These are phyloP conservation scores for Nansenia antarctica DNA, from an alignment of 2,113 vertebrate species.

Conservation along the genomic window DNA sequence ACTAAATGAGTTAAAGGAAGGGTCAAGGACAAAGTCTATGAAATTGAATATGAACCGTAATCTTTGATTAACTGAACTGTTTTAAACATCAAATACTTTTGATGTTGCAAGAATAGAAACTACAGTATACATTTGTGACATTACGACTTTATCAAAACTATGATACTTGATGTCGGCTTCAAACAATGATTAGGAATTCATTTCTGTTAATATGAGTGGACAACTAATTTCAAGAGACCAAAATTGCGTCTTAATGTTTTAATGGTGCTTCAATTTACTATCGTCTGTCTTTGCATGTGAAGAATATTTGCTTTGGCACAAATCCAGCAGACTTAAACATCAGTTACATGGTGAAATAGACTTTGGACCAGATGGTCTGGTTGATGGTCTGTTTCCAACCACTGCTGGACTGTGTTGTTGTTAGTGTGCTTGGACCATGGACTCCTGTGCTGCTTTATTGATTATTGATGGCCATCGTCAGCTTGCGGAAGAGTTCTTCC, in stretches of 20 bases:
- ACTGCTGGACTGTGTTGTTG: background rate
- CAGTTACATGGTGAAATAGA: too few species aligned
- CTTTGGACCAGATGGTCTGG: too few species aligned
- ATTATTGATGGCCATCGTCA: conserved; percentile 23
- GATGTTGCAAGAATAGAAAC: too few species aligned
- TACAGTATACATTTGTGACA: too few species aligned
- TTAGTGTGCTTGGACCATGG: too few species aligned
- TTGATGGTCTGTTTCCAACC: background rate
- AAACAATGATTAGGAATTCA: background rate
- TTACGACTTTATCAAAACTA: too few species aligned
- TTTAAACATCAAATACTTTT: too few species aligned
- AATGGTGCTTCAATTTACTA: background rate
- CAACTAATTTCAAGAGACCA: background rate
- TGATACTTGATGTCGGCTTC: too few species aligned
- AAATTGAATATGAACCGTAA: too few species aligned
- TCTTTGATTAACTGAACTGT: too few species aligned
- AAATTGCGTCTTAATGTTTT: background rate
- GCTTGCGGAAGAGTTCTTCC: conserved; percentile 22
- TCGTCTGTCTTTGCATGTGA: background rate
- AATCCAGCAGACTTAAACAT: background rate
- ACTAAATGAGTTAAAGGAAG: too few species aligned
- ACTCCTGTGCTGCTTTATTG: conserved; percentile 43
- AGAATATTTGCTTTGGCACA: background rate
- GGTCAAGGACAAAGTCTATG: too few species aligned
- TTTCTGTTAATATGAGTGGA: background rate